Evolutionary conservation across 2,113 vertebrate species (phyloP), one percentile per base, ranked within the genome.

Genomic region (Tricholaema leucomelas): DNA sequence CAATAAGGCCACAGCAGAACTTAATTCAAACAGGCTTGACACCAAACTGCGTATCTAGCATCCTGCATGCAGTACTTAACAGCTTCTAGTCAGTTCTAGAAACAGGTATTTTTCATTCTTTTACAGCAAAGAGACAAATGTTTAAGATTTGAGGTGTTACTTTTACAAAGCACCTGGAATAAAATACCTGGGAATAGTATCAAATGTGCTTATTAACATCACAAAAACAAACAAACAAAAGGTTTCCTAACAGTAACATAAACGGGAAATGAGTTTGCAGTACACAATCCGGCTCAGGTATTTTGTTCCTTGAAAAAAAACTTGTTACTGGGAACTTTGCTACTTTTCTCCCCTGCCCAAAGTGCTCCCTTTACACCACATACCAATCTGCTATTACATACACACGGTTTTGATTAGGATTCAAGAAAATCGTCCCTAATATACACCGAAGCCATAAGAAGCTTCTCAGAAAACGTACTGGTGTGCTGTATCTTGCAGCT

Each of bases 171-270:
- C 8, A 63, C 9, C 7, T 23, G 27, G 18, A 71, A 79, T 16
- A 78, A 74, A 77, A 16, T 3, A 50, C 10, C 16, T 24, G 65
- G 19, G 19, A 25, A 46, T 2, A 58, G 24, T 46, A 54, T 12
- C 2, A 5, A 50, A 9, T 33, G 35, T 18, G 12, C 12, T 67
- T 66, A 66, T 19, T 40, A 63, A 59, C 1, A 36, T 0, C 5
- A 24, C 6, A 31, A 8, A 23, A n/a, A 64, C 2, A 16, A 56
- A 28, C 36, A 31, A 6, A 20, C n/a, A 30, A 64, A 2, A 14
- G 8, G 14, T 17, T 35, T 72, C 40, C 65, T 70, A 77, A 42
- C 76, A 90, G 25, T 20, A 2, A 15, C 13, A 16, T 9, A 52
- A 66, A 61, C 10, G 13, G 24, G 24, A 38, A 75, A 18, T 15